Evolutionary conservation across 1,140 invertebrate genomes (phyloP).

Genomic region (Glossosoma conforme): DNA sequence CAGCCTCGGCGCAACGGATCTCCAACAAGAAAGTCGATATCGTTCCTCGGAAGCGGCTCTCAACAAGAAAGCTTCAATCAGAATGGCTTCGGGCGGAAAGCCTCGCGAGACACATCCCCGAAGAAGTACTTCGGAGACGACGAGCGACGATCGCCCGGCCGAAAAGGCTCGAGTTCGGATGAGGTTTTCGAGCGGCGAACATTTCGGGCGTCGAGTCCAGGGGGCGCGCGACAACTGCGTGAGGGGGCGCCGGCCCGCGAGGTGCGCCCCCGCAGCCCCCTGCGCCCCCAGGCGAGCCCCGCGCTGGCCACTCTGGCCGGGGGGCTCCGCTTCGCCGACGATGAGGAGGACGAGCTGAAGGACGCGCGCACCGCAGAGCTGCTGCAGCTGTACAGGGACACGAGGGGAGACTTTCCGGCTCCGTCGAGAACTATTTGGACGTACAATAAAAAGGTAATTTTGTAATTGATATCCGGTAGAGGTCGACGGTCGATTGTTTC

Average conservation of each 20-base stretch:
- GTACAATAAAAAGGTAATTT: conserved; percentile 21
- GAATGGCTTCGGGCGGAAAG: background rate
- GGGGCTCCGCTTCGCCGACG: conserved; percentile 4
- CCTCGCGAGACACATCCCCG: background rate
- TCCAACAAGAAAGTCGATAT: no score
- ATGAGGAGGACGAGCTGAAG: conserved; percentile 10
- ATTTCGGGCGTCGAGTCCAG: background rate
- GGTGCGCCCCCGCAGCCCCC: no score
- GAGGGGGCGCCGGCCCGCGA: background rate
- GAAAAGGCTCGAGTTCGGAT: no score
- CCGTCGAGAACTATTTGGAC: conserved; percentile 14
- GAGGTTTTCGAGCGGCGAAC: background rate
- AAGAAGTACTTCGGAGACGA: background rate
- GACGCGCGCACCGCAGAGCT: conserved; percentile 12
- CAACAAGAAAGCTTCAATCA: no score
- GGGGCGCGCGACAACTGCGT: background rate
- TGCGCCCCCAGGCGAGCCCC: background rate
- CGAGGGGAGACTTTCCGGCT: background rate
- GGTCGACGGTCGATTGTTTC: no score
- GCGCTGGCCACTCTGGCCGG: background rate
- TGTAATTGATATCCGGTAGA: no score
- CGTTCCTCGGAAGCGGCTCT: no score
- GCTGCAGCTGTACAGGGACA: conserved; percentile 15
- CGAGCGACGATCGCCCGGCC: no score
- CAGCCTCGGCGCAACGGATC: no score